Conservation (phyloP, 2,888 invertebrate species). For the Endotricha flammealis region DNA sequence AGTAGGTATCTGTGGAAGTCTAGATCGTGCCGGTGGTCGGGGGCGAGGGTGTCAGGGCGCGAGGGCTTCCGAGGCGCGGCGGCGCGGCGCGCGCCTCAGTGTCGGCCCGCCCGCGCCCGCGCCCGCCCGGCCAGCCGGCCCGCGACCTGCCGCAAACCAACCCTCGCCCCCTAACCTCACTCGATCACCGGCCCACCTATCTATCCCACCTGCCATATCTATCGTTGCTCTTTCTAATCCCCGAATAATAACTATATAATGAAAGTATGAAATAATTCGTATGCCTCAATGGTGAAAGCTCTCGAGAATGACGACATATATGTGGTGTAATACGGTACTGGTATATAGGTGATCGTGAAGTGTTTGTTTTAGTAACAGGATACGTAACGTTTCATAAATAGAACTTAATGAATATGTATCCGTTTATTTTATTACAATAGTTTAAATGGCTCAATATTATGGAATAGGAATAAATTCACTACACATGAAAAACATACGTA, state of each 20-base stretch:
- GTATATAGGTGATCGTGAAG: constrained; percentile 6
- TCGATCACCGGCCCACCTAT: constrained; percentile 45
- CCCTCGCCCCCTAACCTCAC: constrained; percentile 61
- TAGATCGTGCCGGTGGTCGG: constrained; percentile 41
- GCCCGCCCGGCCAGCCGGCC: constrained; percentile 59
- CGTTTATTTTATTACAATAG: too few relatives aligned
- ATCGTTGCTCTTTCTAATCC: too few relatives aligned
- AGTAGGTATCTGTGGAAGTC: constrained; percentile 39
- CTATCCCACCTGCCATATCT: constrained; percentile 49
- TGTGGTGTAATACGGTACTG: constrained; percentile 1
- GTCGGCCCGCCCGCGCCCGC: constrained; percentile 72
- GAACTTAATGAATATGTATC: too few relatives aligned
- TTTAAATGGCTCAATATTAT: too few relatives aligned
- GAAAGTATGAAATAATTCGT: too few relatives aligned
- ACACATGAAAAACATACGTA: too few relatives aligned
- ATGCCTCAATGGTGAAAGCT: constrained; percentile 1
- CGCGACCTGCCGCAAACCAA: constrained; percentile 61
- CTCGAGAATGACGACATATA: background rate
- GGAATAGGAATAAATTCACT: too few relatives aligned
- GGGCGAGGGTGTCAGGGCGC: constrained; percentile 24
- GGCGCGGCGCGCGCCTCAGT: constrained; percentile 70
- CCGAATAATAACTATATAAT: too few relatives aligned
- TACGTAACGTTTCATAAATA: too few relatives aligned
- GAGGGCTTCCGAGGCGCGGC: constrained; percentile 38
- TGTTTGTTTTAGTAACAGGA: constrained; percentile 9